Conservation (phyloP, 2,888 invertebrate genomes). For the Archips crataeganus region DNA sequence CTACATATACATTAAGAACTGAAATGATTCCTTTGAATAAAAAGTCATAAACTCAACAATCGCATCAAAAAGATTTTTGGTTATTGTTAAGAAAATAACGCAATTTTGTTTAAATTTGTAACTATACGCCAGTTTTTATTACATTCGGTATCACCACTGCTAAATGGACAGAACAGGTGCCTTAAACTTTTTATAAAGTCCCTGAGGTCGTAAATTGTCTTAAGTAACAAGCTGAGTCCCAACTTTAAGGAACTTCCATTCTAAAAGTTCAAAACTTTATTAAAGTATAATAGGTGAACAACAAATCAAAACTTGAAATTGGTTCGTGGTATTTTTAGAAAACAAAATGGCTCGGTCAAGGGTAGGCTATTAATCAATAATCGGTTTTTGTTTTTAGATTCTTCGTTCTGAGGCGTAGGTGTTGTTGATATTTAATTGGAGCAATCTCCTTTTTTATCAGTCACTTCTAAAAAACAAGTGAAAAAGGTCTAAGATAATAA, state of each 20-base stretch:
- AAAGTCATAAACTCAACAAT: background rate
- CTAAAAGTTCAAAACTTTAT: slow-evolving; percentile 59
- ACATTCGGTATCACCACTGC: slow-evolving; percentile 63
- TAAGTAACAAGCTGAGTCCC: slow-evolving; percentile 77
- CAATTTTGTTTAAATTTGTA: slow-evolving; percentile 46
- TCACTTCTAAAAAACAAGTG: background rate
- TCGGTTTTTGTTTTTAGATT: slow-evolving; percentile 50
- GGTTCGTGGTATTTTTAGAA: slow-evolving; percentile 40
- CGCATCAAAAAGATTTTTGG: too few species aligned
- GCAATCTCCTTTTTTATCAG: slow-evolving; percentile 48
- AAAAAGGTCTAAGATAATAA: background rate
- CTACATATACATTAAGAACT: too few species aligned
- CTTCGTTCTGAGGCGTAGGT: slow-evolving; percentile 48
- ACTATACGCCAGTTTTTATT: slow-evolving; percentile 51
- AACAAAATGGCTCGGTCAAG: slow-evolving; percentile 25
- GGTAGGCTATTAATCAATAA: slow-evolving; percentile 54
- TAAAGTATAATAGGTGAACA: slow-evolving; percentile 70
- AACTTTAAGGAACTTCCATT: slow-evolving; percentile 41
- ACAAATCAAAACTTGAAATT: slow-evolving; percentile 50
- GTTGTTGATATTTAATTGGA: slow-evolving; percentile 49
- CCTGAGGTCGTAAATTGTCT: slow-evolving; percentile 73
- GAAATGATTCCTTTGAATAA: too few species aligned
- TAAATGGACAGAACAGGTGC: slow-evolving; percentile 78
- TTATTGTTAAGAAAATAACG: background rate
- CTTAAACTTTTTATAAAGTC: slow-evolving; percentile 72